A percentile compares a stretch with the other conserved stretches of the same genome.
Evolutionary conservation across 1,140 invertebrate genomes (phyloP).

Genomic region (Neodiprion fabricii): DNA sequence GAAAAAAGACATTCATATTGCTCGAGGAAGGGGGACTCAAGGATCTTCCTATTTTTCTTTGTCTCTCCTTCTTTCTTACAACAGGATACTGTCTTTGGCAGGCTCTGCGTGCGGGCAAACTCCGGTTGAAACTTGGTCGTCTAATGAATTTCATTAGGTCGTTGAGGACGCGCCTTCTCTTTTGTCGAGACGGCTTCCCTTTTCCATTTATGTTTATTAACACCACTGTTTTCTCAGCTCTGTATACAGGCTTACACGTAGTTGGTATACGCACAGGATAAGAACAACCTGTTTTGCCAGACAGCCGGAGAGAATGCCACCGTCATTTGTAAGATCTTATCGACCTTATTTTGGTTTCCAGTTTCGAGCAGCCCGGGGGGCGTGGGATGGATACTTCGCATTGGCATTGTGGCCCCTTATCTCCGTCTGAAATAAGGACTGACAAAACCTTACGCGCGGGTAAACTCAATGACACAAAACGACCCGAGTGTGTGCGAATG

Average conservation of each 20-base stretch:
- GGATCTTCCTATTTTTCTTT: too few relatives aligned
- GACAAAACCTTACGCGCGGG: neutral
- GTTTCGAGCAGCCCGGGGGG: too few relatives aligned
- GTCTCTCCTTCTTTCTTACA: too few relatives aligned
- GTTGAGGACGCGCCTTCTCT: neutral
- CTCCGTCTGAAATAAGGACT: neutral
- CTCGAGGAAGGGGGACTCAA: too few relatives aligned
- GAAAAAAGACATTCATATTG: too few relatives aligned
- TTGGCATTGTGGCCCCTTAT: neutral
- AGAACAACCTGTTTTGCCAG: neutral
- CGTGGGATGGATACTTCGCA: neutral
- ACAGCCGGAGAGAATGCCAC: neutral
- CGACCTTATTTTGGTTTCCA: neutral
- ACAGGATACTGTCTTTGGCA: too few relatives aligned
- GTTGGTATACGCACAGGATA: too few relatives aligned
- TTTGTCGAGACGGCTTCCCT: neutral
- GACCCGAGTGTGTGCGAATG: neutral
- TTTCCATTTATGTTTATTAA: constrained; percentile 1
- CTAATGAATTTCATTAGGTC: neutral
- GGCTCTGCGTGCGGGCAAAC: too few relatives aligned
- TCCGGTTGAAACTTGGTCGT: neutral
- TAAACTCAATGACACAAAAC: neutral
- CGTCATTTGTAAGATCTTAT: constrained; percentile 3
- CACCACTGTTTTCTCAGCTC: neutral
- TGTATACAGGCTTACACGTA: neutral